Conservation (phyloP, 2,113 vertebrate species). For the Chamaetylas fuelleborni region DNA sequence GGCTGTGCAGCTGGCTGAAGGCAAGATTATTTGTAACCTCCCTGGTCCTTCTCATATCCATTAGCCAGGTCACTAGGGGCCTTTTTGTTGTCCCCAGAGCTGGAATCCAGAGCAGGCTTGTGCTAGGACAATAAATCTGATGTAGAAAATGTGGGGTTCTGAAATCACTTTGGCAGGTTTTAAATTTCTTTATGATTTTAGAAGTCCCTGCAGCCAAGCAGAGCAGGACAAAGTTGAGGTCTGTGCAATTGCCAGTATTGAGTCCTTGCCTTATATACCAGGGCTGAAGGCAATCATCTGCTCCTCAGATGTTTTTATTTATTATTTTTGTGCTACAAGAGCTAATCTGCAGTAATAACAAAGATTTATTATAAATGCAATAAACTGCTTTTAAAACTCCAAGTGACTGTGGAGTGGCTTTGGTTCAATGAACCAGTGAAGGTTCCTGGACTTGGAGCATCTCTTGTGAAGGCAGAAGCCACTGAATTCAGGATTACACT, state of each 20-base stretch:
- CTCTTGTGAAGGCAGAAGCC: neutral
- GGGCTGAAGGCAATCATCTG: neutral
- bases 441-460: neutral
- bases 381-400: conserved; percentile 9
- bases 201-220: neutral
- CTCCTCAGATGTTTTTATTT: conserved; percentile 34
- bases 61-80: too few species aligned
- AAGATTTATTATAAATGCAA: neutral
- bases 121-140: neutral
- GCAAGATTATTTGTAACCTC: neutral
- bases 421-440: neutral
- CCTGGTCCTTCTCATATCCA: neutral
- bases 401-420: neutral
- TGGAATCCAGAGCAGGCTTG: neutral
- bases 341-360: neutral
- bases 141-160: neutral
- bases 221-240: neutral
- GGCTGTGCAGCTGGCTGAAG: neutral
- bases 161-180: neutral
- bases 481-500: neutral
- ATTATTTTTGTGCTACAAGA: neutral
- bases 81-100: neutral
- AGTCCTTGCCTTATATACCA: neutral
- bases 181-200: neutral
- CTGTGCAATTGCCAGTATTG: neutral